phyloP scores from a whole-genome alignment of 2,113 vertebrate genomes.

The Bothrops jararaca region DNA sequence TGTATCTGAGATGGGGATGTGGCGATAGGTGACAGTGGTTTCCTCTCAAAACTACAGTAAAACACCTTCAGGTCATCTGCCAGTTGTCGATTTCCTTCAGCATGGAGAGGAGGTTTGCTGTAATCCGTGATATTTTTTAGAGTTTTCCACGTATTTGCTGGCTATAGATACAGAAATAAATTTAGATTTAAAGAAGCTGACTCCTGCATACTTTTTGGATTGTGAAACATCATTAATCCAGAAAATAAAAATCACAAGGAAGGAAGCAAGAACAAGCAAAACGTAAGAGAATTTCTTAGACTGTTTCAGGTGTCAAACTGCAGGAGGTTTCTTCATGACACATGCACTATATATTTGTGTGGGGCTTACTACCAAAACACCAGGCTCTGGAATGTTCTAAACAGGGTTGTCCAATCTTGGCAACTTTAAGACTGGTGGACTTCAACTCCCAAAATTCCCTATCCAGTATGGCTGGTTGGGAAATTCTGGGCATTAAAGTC shows the following conservation, averaged over 20 bases:
- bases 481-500: not conserved
- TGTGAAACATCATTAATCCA: not conserved
- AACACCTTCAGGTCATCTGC: no score
- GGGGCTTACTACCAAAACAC: not conserved
- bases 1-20: no score
- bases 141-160: no score
- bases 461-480: not conserved
- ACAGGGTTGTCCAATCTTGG: not conserved
- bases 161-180: not conserved
- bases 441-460: not conserved
- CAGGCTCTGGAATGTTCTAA: not conserved
- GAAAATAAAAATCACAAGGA: not conserved
- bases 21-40: no score
- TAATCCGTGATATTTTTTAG: no score
- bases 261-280: not conserved
- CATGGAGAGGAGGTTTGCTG: no score
- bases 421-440: not conserved
- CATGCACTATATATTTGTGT: not conserved
- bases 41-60: no score
- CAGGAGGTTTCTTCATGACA: not conserved
- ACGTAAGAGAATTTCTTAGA: not conserved
- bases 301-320: not conserved
- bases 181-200: not conserved
- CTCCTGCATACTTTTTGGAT: not conserved
- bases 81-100: no score